These are phyloP conservation scores for Mycogona germanica DNA, from an alignment of 2,888 invertebrate genomes.

Conservation along the genomic window DNA sequence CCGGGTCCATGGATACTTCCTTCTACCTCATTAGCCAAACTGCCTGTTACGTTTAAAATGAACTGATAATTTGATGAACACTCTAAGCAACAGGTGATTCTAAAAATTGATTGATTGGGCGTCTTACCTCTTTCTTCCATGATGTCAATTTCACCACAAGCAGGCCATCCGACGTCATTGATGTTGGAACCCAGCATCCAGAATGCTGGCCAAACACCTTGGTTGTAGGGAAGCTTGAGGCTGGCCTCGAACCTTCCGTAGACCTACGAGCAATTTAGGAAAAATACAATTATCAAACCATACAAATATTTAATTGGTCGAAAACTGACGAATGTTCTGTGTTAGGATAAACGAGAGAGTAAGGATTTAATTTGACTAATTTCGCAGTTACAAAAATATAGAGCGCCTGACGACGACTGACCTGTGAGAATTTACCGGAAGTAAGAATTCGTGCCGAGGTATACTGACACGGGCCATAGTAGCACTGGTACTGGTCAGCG, in stretches of 20 bases:
- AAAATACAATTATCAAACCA: no score
- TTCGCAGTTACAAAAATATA: no score
- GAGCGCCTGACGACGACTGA: no score
- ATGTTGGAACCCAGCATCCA: conserved; percentile 7
- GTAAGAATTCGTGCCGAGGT: conserved; percentile 12
- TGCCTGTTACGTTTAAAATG: no score
- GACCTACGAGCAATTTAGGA: no score
- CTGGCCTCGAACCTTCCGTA: conserved; percentile 13
- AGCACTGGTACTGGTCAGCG: conserved; percentile 6
- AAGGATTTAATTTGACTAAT: no score
- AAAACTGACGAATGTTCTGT: no score
- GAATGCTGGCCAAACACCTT: conserved; percentile 14
- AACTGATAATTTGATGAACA: no score
- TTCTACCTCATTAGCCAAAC: neutral
- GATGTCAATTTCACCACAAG: conserved; percentile 12
- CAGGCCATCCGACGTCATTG: conserved; percentile 1
- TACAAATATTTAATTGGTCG: no score
- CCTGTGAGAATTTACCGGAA: neutral
- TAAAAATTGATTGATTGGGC: no score
- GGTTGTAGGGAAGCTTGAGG: neutral
- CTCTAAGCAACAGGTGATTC: no score
- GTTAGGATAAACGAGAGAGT: no score
- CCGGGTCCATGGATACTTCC: conserved; percentile 12
- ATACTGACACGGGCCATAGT: conserved; percentile 4
- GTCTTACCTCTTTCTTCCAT: conserved; percentile 1